phyloP scores from a whole-genome alignment of 1,140 invertebrate species.

The Papilio polyxenes region DNA sequence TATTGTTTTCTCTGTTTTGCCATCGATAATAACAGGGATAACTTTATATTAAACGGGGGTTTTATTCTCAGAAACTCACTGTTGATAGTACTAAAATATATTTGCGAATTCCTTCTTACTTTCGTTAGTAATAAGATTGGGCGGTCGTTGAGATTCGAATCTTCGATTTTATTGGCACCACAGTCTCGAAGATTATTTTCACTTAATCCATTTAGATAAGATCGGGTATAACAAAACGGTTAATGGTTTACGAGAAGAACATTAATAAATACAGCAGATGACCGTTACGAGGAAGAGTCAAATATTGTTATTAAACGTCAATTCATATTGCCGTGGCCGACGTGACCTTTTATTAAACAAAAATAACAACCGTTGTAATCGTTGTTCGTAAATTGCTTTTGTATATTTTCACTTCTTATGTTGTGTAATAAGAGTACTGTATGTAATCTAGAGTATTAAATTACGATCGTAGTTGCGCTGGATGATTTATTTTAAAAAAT shows the following conservation, averaged over 20 bases:
- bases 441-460: no score
- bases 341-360: constrained; percentile 33
- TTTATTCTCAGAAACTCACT: no score
- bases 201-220: constrained; percentile 64
- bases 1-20: no score
- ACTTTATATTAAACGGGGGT: no score
- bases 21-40: no score
- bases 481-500: not conserved
- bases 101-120: constrained; percentile 29
- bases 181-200: constrained; percentile 55
- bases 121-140: constrained; percentile 37
- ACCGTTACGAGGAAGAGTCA: constrained; percentile 41
- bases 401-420: not conserved
- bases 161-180: constrained; percentile 53
- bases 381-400: constrained; percentile 13
- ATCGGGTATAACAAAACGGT: constrained; percentile 47
- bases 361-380: not conserved
- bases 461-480: no score
- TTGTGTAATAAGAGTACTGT: not conserved
- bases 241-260: constrained; percentile 54
- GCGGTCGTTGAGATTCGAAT: constrained; percentile 49
- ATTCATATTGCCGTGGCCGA: constrained; percentile 37
- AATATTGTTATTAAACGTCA: constrained; percentile 44
- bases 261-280: constrained; percentile 44
- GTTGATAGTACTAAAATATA: not conserved